phyloP scores from a whole-genome alignment of 2,797 vertebrate species.

The Staurois parvus region DNA sequence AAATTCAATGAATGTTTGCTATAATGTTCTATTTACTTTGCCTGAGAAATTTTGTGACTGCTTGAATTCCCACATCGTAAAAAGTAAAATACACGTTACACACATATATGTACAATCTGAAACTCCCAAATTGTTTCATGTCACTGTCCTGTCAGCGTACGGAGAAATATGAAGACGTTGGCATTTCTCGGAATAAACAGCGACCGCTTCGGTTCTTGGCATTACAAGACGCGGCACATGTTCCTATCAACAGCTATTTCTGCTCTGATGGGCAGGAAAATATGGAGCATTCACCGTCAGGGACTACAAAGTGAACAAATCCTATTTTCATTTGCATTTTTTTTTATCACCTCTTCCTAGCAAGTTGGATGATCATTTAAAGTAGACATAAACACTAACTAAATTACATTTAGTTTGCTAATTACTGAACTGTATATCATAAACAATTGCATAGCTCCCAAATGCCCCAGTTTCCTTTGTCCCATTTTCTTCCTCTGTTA shows the following conservation, averaged over 20 bases:
- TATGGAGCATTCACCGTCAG: conserved; percentile 11
- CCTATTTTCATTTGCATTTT: conserved; percentile 47
- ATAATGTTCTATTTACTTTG: too few species aligned
- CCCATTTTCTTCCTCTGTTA: too few species aligned
- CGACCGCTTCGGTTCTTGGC: not conserved
- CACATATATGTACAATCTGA: not conserved
- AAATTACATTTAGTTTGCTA: too few species aligned
- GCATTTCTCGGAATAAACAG: not conserved
- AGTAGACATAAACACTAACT: not conserved
- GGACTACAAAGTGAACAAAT: conserved; percentile 26
- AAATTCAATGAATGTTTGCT: too few species aligned
- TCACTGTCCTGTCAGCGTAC: not conserved
- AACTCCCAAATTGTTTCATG: not conserved
- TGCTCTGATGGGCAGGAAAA: conserved; percentile 48
- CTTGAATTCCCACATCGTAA: not conserved
- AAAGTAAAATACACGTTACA: not conserved
- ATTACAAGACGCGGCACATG: conserved; percentile 10
- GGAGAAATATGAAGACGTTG: not conserved
- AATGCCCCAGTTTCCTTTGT: too few species aligned
- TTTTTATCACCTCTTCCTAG: conserved; percentile 9
- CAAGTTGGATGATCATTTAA: not conserved
- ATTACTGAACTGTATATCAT: too few species aligned
- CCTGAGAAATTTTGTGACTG: not conserved
- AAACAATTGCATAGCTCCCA: too few species aligned
- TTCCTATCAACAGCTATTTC: conserved; percentile 33